phyloP scores from a whole-genome alignment of 2,113 vertebrate species.

The Oxygymnocypris stewartii region DNA sequence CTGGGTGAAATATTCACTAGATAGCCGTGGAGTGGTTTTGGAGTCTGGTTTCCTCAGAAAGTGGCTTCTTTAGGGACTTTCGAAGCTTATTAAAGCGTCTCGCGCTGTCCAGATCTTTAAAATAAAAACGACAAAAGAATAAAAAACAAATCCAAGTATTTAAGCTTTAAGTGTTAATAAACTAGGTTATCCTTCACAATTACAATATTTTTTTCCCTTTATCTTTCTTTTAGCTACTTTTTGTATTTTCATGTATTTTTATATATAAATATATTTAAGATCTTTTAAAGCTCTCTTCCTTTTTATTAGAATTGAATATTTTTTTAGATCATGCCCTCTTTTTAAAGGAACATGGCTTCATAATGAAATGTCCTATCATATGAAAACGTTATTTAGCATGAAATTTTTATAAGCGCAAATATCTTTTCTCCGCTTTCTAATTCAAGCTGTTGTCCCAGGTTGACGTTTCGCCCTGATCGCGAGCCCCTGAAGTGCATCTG shows the following conservation, averaged over 20 bases:
- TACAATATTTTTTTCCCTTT: conserved; percentile 61
- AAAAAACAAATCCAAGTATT: conserved; percentile 60
- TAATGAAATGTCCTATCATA: conserved; percentile 57
- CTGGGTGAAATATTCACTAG: conserved; percentile 15
- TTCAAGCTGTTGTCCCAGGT: conserved; percentile 41
- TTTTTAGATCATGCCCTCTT: conserved; percentile 72
- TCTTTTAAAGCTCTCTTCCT: conserved; percentile 69
- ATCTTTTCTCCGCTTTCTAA: conserved; percentile 36
- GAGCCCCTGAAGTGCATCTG: conserved; percentile 27
- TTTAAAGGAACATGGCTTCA: conserved; percentile 64
- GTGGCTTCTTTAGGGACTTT: conserved; percentile 43
- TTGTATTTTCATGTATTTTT: conserved; percentile 75
- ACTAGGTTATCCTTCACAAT: conserved; percentile 64
- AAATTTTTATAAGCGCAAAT: conserved; percentile 32
- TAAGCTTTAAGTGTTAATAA: conserved; percentile 73
- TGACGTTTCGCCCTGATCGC: conserved; percentile 34
- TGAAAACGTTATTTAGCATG: conserved; percentile 41
- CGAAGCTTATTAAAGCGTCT: conserved; percentile 33
- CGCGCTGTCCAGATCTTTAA: conserved; percentile 58
- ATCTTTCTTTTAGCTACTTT: conserved; percentile 76
- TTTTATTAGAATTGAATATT: conserved; percentile 72
- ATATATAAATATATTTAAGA: conserved; percentile 79
- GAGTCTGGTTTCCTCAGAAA: conserved; percentile 40
- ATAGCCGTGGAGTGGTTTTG: conserved; percentile 30
- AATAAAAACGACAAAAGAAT: conserved; percentile 28